Evolutionary conservation across 2,888 invertebrate species (phyloP).

Genomic region (Branchinecta sandiegonensis): DNA sequence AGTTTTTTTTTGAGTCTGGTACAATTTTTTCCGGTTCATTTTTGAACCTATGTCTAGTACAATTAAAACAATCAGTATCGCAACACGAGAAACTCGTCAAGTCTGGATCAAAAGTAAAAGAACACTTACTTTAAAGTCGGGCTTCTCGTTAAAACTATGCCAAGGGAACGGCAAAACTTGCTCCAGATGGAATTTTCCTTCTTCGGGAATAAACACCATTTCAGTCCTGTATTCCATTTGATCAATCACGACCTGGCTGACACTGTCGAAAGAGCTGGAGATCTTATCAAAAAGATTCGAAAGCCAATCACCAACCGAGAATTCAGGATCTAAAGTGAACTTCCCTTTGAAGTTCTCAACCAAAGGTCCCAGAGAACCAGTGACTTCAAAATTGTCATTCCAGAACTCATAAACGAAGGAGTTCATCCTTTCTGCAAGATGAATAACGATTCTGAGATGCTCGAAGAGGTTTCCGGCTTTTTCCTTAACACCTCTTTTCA

Average conservation of each 20-base stretch:
- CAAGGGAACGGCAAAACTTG: slow-evolving; percentile 5
- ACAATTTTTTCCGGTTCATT: too few relatives aligned
- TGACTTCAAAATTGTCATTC: slow-evolving; percentile 5
- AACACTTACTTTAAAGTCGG: neutral
- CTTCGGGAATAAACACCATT: slow-evolving; percentile 9
- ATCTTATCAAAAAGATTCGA: too few relatives aligned
- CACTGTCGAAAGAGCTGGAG: neutral
- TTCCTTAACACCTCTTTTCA: neutral
- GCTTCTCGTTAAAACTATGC: slow-evolving; percentile 2
- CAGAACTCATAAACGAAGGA: neutral
- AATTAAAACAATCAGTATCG: too few relatives aligned
- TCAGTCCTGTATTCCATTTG: neutral
- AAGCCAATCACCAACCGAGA: too few relatives aligned
- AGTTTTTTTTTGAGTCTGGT: too few relatives aligned
- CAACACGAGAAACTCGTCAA: too few relatives aligned
- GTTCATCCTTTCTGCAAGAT: neutral
- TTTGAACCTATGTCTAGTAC: too few relatives aligned
- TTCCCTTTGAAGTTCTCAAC: neutral
- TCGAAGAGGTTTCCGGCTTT: neutral
- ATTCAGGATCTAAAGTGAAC: neutral
- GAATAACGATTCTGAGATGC: neutral
- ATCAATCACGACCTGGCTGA: neutral
- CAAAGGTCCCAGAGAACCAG: neutral
- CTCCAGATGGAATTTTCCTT: slow-evolving; percentile 3
- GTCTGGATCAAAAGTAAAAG: neutral